Base-by-base conservation (phyloP, 1,140 invertebrate species). In the Forficula auricularia region DNA sequence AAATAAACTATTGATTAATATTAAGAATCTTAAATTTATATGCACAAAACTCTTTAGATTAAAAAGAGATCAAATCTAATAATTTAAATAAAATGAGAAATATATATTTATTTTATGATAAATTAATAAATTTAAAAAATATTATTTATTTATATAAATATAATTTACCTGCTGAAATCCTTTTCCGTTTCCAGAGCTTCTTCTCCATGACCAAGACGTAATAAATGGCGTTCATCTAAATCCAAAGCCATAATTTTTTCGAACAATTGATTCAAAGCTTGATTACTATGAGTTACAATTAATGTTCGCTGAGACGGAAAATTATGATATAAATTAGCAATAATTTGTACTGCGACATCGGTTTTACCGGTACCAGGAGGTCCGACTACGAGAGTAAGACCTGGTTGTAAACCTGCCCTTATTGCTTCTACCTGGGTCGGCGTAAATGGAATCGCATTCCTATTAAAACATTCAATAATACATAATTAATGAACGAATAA, bases 221-320 rank as follows among this genome's bases (percentile, higher is more conserved):
- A 60, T 38, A 99, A 66, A 76, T 99, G 95, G 2, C 95, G 65
- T 57, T 99, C 95, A 56, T 99, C 95, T 41, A 99, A 89, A 57
- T 99, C 95, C 32, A 99, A 61, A 4, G 82, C 81, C 65, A 98
- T 98, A 50, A 99, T 98, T 64, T 99, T 99, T 61, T 99, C 96
- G 64, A 99, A 99, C 27, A 99, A 67, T 61, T 98, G 95, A 75
- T 99, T 99, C 13, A 99, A 66, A 0, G 96, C 96, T 64, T 98
- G 95, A 77, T 99, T 99, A 13, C 94, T 98, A 66, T 99, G 96
- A 0, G 96, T 99, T 0, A 99, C 96, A 58, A 99, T 97, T 1
- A 99, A 65, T 0, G 94, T 99, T 39, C 96, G 71, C 57, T 99
- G 92, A 63, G 92, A 87, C 0, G 95, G 94, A 61, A 94, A 98